These are phyloP conservation scores for Penelope pileata DNA, from an alignment of 2,113 vertebrate species.

Conservation along the genomic window DNA sequence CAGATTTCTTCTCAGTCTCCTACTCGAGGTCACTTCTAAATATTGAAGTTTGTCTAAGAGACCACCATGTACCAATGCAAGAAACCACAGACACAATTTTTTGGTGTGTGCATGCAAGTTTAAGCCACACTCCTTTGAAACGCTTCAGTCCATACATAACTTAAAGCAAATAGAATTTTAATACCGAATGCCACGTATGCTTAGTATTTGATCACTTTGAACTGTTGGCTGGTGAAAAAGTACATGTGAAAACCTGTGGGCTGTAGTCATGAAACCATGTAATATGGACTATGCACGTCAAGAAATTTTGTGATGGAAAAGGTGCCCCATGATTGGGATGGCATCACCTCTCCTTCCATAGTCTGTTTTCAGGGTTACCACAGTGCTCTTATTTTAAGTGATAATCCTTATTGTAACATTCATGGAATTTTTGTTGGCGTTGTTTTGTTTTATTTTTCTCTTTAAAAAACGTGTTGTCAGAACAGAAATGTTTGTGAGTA, in stretches of 20 bases:
- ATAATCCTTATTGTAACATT: background rate
- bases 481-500: slow-evolving; percentile 25
- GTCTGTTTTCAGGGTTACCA: background rate
- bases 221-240: background rate
- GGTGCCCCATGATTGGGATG: background rate
- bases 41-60: background rate
- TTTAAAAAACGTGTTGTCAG: background rate
- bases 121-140: background rate
- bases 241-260: background rate
- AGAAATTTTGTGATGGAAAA: background rate
- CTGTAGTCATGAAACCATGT: rapidly evolving
- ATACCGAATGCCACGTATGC: background rate
- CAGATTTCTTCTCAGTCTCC: background rate
- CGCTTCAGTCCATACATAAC: background rate
- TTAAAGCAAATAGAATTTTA: background rate
- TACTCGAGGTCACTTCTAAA: background rate
- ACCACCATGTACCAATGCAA: background rate
- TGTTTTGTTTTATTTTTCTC: background rate
- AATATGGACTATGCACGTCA: background rate
- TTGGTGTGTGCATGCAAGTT: background rate
- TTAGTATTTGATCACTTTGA: rapidly evolving
- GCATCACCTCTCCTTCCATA: background rate
- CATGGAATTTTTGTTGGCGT: background rate
- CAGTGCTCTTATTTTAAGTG: background rate
- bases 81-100: background rate